These are phyloP conservation scores for Meteorus sp. DNA, from an alignment of 1,140 invertebrate species.

Conservation along the genomic window DNA sequence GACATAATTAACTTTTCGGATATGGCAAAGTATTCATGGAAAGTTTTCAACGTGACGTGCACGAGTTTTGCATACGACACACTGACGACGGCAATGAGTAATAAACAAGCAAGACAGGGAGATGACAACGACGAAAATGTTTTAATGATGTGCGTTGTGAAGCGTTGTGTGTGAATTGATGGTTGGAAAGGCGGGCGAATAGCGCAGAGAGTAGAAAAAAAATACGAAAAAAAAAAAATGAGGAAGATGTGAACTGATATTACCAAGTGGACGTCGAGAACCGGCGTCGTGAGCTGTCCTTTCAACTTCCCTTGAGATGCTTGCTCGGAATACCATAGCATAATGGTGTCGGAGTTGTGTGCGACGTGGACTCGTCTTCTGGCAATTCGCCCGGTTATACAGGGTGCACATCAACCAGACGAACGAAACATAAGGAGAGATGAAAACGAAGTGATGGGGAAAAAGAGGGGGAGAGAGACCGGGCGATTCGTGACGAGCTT, in stretches of 20 bases:
- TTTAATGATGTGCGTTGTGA: slow-evolving; percentile 44
- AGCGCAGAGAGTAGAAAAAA: slow-evolving; percentile 6
- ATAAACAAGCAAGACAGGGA: not conserved
- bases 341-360: slow-evolving; percentile 48
- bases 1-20: too few species aligned
- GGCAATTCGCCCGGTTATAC: slow-evolving; percentile 54
- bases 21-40: too few species aligned
- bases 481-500: slow-evolving; percentile 52
- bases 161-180: not conserved
- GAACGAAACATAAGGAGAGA: not conserved
- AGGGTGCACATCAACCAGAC: slow-evolving; percentile 26
- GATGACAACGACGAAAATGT: slow-evolving; percentile 34
- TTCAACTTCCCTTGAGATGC: slow-evolving; percentile 32
- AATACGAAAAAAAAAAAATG: slow-evolving; percentile 12
- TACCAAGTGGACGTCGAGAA: slow-evolving; percentile 52
- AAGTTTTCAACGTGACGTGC: too few species aligned
- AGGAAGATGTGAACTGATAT: slow-evolving; percentile 43
- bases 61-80: not conserved
- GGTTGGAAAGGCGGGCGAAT: not conserved
- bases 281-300: slow-evolving; percentile 33
- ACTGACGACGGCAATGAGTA: not conserved
- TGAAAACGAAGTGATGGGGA: not conserved
- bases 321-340: slow-evolving; percentile 46
- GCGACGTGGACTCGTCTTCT: slow-evolving; percentile 41
- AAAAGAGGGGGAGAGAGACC: not conserved